A percentile compares a stretch with the other conserved stretches of the same genome.
Conservation (phyloP, 2,888 invertebrate species). For the Phortica okadai region DNA sequence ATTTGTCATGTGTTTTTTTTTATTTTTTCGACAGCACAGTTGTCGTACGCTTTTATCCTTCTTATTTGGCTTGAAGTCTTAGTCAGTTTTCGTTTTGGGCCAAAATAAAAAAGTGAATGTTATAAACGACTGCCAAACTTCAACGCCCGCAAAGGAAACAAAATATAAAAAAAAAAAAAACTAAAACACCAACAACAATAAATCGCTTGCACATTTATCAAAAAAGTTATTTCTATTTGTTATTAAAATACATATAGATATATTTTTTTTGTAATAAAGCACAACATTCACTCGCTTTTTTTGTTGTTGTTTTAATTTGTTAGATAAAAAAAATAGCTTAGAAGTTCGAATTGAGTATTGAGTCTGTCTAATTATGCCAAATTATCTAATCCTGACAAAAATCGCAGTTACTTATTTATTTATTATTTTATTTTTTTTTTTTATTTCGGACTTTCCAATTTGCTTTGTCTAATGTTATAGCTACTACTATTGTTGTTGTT, state of each 20-base stretch:
- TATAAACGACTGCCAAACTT: neutral
- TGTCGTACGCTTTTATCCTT: neutral
- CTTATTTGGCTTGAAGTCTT: neutral
- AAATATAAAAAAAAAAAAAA: conserved; percentile 12
- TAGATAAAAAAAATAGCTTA: neutral
- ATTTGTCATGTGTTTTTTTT: neutral
- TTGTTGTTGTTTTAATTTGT: neutral
- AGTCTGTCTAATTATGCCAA: conserved; percentile 17
- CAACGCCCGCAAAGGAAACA: conserved; percentile 10
- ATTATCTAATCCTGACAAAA: conserved; percentile 19
- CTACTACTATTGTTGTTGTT: conserved; percentile 29
- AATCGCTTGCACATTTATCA: conserved; percentile 11
- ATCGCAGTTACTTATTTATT: neutral
- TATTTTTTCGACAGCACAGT: neutral
- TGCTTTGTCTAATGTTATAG: conserved; percentile 6
- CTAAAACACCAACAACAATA: neutral
- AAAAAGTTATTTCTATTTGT: conserved; percentile 22
- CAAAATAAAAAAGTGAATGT: conserved; percentile 25
- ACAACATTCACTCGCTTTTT: neutral
- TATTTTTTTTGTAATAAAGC: neutral
- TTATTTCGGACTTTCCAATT: conserved; percentile 2
- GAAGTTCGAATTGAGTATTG: neutral
- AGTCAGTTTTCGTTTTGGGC: neutral
- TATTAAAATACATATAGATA: neutral
- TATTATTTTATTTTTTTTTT: neutral